Evolutionary conservation across 2,888 invertebrate genomes (phyloP), one percentile per base, ranked within the genome.

Genomic region (Gastracanthus pulcherrimus): DNA sequence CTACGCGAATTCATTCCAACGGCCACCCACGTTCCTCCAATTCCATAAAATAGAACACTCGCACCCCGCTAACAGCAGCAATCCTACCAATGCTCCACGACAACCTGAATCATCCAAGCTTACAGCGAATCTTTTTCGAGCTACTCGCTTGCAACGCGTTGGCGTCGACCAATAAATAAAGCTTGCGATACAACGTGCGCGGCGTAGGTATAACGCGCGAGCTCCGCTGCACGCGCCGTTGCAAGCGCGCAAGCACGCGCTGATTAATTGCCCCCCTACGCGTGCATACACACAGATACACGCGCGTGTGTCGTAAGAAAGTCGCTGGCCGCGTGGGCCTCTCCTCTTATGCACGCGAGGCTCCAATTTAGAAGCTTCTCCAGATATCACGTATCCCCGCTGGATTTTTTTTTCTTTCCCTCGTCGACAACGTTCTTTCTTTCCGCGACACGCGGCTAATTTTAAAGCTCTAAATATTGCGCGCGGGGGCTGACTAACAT

Each of bases 401-500:
- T 79, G 72, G 58, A 72, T 48, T 48, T 48, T 51, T 51, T 51
- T 19, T 51, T 23, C 23, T 23, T 23, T 55, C 26, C 13, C 55
- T n/a, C 4, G 23, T 55, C 7, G n/a, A n/a, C n/a, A n/a, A n/a
- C 62, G 34, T 67, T 26, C 34, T 79, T 38, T 45, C 51, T n/a
- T 16, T 23, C 34, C 34, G 19, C 9, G 19, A 19, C 9, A 2
- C 70, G 19, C 36, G 16, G 66, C 58, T 82, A 83, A 83, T 84
- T 84, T 82, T 77, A 82, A 79, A 71, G 26, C 78, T 84, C 83
- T 83, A 86, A 84, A 85, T 85, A 85, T 84, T 80, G 77, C 75
- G 36, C 62, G 26, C 9, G 4, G 29, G 29, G 58, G 45, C 75
- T 84, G 85, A 83, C 84, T 84, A 84, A 84, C 55, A 71, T 16